Conservation (phyloP, 2,797 vertebrate genomes). For the Liasis olivaceus region DNA sequence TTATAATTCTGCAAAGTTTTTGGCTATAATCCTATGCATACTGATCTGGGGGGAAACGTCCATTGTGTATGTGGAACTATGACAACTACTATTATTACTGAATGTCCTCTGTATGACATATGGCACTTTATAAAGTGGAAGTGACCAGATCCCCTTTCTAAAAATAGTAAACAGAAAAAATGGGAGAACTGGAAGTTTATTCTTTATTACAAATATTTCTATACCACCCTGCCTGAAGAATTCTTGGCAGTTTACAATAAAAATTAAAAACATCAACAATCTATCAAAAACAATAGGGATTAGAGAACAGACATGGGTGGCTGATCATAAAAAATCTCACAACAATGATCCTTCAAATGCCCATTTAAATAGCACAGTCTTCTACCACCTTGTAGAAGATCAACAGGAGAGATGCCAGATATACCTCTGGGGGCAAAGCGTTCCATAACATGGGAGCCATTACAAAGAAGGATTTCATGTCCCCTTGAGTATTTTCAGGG, state of each 20-base stretch:
- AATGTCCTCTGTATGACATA: background rate
- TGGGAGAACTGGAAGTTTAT: background rate
- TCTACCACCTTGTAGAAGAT: background rate
- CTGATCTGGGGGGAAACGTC: background rate
- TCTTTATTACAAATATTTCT: background rate
- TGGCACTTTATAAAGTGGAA: background rate
- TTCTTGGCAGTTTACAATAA: background rate
- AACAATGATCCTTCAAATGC: background rate
- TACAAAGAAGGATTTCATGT: background rate
- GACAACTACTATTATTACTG: background rate
- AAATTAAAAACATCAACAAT: background rate
- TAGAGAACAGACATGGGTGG: background rate
- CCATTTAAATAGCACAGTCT: background rate
- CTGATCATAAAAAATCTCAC: background rate
- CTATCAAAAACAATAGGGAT: background rate
- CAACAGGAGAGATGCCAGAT: background rate
- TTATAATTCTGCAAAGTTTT: constrained; percentile 20
- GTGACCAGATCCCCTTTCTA: background rate
- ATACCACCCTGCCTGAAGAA: background rate
- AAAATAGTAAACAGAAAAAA: background rate
- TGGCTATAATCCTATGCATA: background rate
- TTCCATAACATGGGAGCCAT: background rate
- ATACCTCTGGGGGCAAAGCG: background rate
- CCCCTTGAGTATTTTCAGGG: background rate
- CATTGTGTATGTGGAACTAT: background rate